phyloP scores from a whole-genome alignment of 2,113 vertebrate species.

The Balaeniceps rex region DNA sequence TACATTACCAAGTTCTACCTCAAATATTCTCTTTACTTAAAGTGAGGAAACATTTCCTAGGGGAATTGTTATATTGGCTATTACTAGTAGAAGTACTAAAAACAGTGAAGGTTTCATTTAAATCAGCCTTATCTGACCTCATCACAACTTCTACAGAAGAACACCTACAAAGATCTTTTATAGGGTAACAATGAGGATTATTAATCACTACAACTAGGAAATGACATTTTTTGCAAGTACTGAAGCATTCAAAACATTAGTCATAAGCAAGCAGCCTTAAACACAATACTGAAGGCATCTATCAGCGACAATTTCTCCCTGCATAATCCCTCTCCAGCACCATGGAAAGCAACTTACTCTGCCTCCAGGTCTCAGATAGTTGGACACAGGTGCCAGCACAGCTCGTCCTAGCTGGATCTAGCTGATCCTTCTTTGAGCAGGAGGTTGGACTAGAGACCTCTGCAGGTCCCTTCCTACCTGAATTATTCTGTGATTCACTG shows the following conservation, averaged over 20 bases:
- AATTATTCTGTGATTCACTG: not conserved
- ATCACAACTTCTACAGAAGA: not conserved
- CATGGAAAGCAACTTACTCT: not conserved
- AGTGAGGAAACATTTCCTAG: not conserved
- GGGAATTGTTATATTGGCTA: not conserved
- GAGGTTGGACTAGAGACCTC: not conserved
- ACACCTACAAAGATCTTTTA: not conserved
- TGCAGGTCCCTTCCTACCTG: not conserved
- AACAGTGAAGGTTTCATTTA: not conserved
- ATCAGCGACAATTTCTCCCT: fast-evolving
- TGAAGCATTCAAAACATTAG: not conserved
- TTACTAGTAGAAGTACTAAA: not conserved
- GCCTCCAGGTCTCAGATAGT: not conserved
- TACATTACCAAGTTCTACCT: not conserved
- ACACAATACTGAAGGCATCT: not conserved
- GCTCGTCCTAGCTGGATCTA: not conserved
- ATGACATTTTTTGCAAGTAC: not conserved
- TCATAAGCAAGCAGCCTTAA: not conserved
- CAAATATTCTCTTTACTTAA: not conserved
- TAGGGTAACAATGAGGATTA: not conserved
- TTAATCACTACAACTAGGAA: not conserved
- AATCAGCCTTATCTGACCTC: not conserved
- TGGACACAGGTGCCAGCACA: not conserved
- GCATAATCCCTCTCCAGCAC: not conserved
- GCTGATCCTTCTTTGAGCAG: not conserved